phyloP scores from a whole-genome alignment of 2,113 vertebrate genomes.

The Grallaria varia region DNA sequence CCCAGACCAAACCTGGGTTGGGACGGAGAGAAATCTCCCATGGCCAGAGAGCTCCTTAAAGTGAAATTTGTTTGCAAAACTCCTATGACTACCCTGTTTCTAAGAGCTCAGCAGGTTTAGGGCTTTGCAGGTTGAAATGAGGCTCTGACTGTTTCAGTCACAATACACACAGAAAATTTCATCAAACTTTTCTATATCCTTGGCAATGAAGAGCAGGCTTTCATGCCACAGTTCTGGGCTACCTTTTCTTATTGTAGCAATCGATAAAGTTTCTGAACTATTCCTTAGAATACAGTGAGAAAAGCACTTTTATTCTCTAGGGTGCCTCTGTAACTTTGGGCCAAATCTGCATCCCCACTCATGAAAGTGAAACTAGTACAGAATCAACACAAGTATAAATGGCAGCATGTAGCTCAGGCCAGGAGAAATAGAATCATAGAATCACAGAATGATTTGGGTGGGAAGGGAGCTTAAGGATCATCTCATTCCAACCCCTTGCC shows the following conservation, averaged over 20 bases:
- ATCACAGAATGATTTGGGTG: background rate
- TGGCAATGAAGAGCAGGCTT: background rate
- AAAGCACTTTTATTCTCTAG: background rate
- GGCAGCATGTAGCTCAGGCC: background rate
- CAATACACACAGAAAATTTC: background rate
- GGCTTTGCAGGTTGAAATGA: background rate
- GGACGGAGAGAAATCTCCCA: background rate
- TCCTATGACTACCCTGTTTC: fast-evolving
- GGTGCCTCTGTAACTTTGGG: background rate
- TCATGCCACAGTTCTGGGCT: background rate
- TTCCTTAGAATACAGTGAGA: background rate
- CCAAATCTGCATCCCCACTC: background rate
- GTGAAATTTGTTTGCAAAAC: background rate
- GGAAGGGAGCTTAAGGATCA: background rate
- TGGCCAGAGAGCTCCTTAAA: background rate
- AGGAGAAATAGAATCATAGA: background rate
- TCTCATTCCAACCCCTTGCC: background rate
- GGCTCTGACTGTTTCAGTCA: background rate
- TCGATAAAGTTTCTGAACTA: background rate
- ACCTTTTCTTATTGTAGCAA: background rate
- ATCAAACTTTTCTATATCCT: background rate
- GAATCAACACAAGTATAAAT: background rate
- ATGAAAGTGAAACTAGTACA: background rate
- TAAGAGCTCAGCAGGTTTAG: background rate
- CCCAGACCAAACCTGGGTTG: background rate